Evolutionary conservation across 1,140 invertebrate genomes (phyloP).

Genomic region (Ostrea edulis): DNA sequence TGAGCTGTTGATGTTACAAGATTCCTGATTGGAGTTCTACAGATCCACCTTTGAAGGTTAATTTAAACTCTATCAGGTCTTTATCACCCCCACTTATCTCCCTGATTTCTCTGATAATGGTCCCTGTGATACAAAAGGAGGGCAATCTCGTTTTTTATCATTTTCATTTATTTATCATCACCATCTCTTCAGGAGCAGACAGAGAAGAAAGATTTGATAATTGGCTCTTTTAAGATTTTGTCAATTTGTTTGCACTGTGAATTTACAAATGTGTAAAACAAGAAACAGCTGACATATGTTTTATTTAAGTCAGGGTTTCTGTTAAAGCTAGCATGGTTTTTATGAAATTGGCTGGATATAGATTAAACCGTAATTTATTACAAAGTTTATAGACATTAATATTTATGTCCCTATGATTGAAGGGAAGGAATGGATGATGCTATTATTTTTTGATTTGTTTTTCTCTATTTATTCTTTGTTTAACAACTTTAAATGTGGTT

Average conservation of each 20-base stretch:
- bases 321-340: neutral
- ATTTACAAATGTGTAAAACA: neutral
- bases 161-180: conserved; percentile 28
- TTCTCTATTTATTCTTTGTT: too few relatives aligned
- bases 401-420: too few relatives aligned
- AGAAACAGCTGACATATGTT: conserved; percentile 10
- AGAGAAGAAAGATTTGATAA: conserved; percentile 24
- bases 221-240: conserved; percentile 25
- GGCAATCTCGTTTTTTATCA: neutral
- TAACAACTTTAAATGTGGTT: too few relatives aligned
- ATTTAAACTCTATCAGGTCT: conserved; percentile 6
- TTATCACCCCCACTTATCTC: conserved; percentile 25
- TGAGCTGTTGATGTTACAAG: neutral
- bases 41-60: neutral
- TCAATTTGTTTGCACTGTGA: conserved; percentile 21
- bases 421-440: too few relatives aligned
- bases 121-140: neutral
- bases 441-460: too few relatives aligned
- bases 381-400: too few relatives aligned
- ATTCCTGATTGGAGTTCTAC: neutral
- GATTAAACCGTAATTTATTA: too few relatives aligned
- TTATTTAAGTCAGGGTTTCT: neutral
- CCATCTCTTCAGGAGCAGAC: neutral
- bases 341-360: neutral
- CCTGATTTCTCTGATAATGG: neutral